phyloP scores from a whole-genome alignment of 2,888 invertebrate genomes.

The Tanytarsus gracilentus region DNA sequence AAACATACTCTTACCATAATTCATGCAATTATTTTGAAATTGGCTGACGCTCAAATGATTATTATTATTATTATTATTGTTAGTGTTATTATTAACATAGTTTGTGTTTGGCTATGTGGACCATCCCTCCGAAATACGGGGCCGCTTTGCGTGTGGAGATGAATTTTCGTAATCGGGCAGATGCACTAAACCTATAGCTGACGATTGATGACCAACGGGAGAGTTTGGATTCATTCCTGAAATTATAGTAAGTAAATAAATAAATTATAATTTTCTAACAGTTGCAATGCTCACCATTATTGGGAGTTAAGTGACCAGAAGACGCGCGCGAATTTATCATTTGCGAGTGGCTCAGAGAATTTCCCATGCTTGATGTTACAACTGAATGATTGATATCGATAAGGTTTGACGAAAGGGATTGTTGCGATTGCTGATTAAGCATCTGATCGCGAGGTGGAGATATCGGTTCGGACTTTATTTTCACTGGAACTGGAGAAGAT shows the following conservation, averaged over 20 bases:
- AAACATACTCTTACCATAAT: conserved; percentile 29
- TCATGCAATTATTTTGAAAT: conserved; percentile 29
- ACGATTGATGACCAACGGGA: conserved; percentile 49
- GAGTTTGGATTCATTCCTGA: conserved; percentile 70
- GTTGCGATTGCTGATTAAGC: conserved; percentile 46
- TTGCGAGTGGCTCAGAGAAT: conserved; percentile 45
- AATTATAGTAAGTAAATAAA: conserved; percentile 42
- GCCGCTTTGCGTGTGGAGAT: conserved; percentile 57
- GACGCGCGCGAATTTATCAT: conserved; percentile 48
- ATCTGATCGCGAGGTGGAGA: conserved; percentile 84
- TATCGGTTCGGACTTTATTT: conserved; percentile 92
- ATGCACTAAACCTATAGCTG: conserved; percentile 33
- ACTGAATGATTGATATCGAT: conserved; percentile 34
- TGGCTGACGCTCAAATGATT: conserved; percentile 27
- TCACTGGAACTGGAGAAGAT: conserved; percentile 59
- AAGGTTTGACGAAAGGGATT: conserved; percentile 33
- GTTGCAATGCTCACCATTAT: conserved; percentile 43
- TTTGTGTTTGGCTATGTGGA: conserved; percentile 60
- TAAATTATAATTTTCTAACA: conserved; percentile 30
- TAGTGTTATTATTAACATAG: conserved; percentile 30
- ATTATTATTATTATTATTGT: background rate
- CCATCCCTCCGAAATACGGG: conserved; percentile 84
- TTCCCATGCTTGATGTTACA: conserved; percentile 30
- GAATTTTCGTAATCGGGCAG: conserved; percentile 51
- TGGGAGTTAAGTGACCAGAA: conserved; percentile 50